Evolutionary conservation across 1,140 invertebrate species (phyloP).

Genomic region (Acromyrmex heyeri): DNA sequence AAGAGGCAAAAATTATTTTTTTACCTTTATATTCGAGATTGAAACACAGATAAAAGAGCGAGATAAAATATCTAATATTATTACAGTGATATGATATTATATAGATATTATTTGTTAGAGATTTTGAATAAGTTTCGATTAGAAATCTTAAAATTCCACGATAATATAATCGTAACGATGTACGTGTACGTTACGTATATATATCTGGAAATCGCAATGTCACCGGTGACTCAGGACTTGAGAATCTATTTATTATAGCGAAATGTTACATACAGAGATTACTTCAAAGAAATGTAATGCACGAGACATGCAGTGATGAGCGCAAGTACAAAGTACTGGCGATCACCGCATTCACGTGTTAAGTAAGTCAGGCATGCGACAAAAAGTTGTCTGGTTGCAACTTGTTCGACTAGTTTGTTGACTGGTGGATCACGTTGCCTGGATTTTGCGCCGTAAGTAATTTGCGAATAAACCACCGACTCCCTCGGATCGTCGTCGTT

Average conservation of each 20-base stretch:
- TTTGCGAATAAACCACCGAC: background rate
- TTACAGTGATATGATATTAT: background rate
- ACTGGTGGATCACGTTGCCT: background rate
- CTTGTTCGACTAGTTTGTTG: background rate
- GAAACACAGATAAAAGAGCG: background rate
- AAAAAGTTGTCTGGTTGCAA: background rate
- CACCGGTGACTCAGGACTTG: background rate
- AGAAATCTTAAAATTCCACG: background rate
- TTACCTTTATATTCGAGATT: background rate
- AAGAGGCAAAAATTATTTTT: background rate
- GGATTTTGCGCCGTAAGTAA: background rate
- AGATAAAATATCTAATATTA: background rate
- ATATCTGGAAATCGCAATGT: background rate
- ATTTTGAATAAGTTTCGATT: background rate
- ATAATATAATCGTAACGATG: background rate
- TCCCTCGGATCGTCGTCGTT: background rate
- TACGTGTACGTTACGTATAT: too few species aligned
- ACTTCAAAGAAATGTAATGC: background rate
- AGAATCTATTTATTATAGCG: background rate
- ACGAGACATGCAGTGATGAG: background rate
- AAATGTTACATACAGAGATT: background rate
- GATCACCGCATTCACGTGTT: background rate
- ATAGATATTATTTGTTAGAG: background rate
- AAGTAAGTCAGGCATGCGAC: slow-evolving; percentile 9
- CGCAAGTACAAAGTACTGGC: background rate